Base-by-base conservation (phyloP, 2,797 vertebrate species). In the Malurus leucopterus region DNA sequence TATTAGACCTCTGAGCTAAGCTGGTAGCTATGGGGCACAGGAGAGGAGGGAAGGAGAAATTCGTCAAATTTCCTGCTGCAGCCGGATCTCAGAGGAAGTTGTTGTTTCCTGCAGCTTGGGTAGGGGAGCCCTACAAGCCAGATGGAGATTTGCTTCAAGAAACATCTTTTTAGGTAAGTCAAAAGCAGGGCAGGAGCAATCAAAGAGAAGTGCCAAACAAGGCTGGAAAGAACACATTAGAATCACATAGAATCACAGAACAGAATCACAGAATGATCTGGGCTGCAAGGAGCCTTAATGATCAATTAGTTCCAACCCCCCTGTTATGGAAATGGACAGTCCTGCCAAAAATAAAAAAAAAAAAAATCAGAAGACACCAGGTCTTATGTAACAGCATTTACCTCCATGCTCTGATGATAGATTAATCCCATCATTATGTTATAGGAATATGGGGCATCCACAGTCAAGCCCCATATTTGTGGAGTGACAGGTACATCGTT, bases 1-100 rank as follows among this genome's bases (percentile, higher is more conserved):
- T 36, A 0, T 23, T n/a, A 29, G 26, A 78, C 24, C 47, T 81
- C 55, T 38, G 51, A 75, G 70, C 23, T 41, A 46, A 80, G 40
- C 20, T 36, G 54, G 16, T 69, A 84, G 46, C 32, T 16, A 29
- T 73, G 77, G 44, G 89, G 55, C 47, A 74, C 67, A 29, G 65
- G 40, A 77, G 81, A 91, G 74, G 40, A 88, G 74, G 75, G 55
- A 74, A 81, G 65, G 77, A 93, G 84, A 81, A 88, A 62, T 64
- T 61, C 2, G 43, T 53, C 17, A 34, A 15, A 85, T 90, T 88
- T 94, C 89, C 92, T 90, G 82, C 87, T 76, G 84, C 72, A 89
- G 85, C 41, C 5, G 17, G 91, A 55, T 65, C 78, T 85, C 84
- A 64, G 89, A 92, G 92, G 92, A 94, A 94, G 87, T 41, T 9